Evolutionary conservation across 2,797 vertebrate genomes (phyloP), one percentile per base, ranked within the genome.

Genomic region (Eulemur mongoz): DNA sequence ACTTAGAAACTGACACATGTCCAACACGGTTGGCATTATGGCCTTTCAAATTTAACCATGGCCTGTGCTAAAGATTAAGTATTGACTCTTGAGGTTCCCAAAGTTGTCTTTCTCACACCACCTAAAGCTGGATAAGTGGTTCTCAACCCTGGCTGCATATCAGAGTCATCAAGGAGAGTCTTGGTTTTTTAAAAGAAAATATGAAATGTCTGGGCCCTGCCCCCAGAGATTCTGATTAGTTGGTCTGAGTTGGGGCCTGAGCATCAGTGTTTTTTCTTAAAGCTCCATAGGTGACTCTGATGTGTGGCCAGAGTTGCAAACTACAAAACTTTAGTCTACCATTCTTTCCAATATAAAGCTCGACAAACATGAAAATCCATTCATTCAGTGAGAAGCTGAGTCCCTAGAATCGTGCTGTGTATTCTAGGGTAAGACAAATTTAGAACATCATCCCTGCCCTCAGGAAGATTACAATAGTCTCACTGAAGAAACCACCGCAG

Each of bases 1-100:
- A n/a, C 76, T 95, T 87, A 84, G 40, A 93, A 93, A 92, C 40
- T 90, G 85, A 73, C 54, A 78, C 27, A 69, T 81, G 50, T 81
- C 81, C 85, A 89, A 85, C 22, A 50, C 4, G 15, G 22, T 65
- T 78, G 27, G 84, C 59, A 63, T 78, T 65, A 67, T 90, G 35
- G 12, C 54, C 48, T 94, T 96, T 87, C 59, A 87, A 35, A 40
- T 52, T 90, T 90, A 90, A 89, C 18, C 2, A 50, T 63, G 30
- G 18, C 32, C 18, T 81, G 11, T 52, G 43, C 43, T 93, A 54
- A 93, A 85, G 65, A 69, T 84, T 75, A 96, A 85, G 32, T 9
- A 15, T 75, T 88, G 81, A 75, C 38, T 17, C 6, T 89, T 88
- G 57, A 6, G 8, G n/a, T 70, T 90, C 81, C 86, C 38, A 86